A percentile compares a stretch with the other conserved stretches of the same genome.
Evolutionary conservation across 2,113 vertebrate species (phyloP).

Genomic region (Ictalurus punctatus): DNA sequence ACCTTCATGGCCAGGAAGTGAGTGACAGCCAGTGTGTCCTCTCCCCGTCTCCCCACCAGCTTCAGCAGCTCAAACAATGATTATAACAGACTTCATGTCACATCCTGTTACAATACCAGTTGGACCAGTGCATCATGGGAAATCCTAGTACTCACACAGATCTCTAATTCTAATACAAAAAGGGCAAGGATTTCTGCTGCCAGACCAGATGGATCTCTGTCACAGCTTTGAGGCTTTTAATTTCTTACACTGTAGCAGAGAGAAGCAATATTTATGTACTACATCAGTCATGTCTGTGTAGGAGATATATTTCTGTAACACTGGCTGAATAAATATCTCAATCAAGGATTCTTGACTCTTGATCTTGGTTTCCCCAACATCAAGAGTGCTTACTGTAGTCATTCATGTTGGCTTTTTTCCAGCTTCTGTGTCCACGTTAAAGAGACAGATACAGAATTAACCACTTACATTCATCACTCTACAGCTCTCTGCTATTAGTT

Average conservation of each 20-base stretch:
- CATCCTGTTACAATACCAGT: conserved; percentile 82
- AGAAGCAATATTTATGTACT: background rate
- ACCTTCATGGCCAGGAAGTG: background rate
- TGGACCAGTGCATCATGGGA: conserved; percentile 73
- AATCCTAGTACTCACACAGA: conserved; percentile 60
- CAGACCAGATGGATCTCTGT: background rate
- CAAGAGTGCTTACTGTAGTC: background rate
- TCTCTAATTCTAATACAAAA: conserved; percentile 32
- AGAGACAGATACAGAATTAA: background rate
- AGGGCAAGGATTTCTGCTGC: conserved; percentile 9
- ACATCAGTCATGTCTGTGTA: background rate
- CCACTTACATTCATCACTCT: background rate
- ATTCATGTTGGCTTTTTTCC: background rate
- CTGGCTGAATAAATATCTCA: background rate
- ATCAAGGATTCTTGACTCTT: background rate
- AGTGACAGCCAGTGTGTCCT: conserved; percentile 27
- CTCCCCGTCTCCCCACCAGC: conserved; percentile 4
- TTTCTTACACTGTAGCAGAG: conserved; percentile 36
- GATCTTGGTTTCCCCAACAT: background rate
- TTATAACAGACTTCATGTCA: conserved; percentile 86
- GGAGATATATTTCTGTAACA: background rate
- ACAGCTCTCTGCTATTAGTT: too few species aligned
- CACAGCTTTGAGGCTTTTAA: conserved; percentile 23
- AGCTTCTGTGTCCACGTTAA: background rate
- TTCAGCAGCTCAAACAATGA: conserved; percentile 42